Base-by-base conservation (phyloP, 2,113 vertebrate genomes). In the Halichoerus grypus region DNA sequence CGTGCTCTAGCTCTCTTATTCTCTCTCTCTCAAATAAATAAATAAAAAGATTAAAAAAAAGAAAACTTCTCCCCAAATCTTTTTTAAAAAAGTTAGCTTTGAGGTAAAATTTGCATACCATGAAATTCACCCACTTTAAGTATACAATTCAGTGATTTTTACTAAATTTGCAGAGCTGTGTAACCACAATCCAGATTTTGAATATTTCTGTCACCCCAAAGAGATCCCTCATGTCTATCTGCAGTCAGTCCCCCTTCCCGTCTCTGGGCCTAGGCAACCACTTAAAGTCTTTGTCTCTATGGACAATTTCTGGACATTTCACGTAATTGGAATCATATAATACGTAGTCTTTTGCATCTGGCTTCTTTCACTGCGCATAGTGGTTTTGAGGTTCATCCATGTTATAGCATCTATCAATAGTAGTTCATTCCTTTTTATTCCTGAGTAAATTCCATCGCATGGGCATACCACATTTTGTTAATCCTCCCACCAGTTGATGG, bases 301-400 rank as follows among this genome's bases (percentile, higher is more conserved):
- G 55, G 31, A 81, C 46, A 36, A 31, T 74, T 51, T 74, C 55
- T 94, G 86, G 74, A 95, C 26, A 76, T 95, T 74, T 84, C n/a
- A 28, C 53, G 13, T 84, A 96, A 88, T 63, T 83, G 19, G 18
- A 59, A 79, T 95, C 26, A 93, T 67, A 46, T 22, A 88, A 51
- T 33, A 67, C 89, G 22, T 77, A 42, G 74, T 84, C 8, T 90
- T 97, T 91, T 69, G 55, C 55, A n/a, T 84, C 95, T 94, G 71
- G 46, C 69, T 96, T 83, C 51, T 83, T 87, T 91, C 61, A 71
- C 51, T 87, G 77, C 84, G 59, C 74, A 18, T 74, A 72, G 83
- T 83, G 61, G n/a, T 94, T 95, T 95, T 83, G 46, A 88, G 36
- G 53, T 74, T 80, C 61, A 72, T 79, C 57, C 59, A 57, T n/a